These are phyloP conservation scores for Drosophila oshimai DNA, from an alignment of 1,140 invertebrate genomes.

Conservation along the genomic window DNA sequence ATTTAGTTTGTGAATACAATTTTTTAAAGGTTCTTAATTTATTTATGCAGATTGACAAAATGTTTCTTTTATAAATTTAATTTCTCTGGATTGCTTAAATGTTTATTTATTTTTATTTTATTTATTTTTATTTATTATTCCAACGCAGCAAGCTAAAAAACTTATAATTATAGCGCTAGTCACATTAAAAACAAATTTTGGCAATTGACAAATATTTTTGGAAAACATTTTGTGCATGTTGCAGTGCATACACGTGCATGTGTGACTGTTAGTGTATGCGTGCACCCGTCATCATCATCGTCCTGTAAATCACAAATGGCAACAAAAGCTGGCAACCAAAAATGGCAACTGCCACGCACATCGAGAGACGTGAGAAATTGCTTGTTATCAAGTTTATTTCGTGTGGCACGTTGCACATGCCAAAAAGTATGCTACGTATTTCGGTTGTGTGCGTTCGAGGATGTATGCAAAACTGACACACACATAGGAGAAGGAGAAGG, in stretches of 20 bases:
- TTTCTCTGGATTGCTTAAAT: no score
- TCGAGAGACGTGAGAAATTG: conserved; percentile 77
- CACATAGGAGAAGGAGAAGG: neutral
- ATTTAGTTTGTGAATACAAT: no score
- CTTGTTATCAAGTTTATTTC: conserved; percentile 81
- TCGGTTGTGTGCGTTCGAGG: neutral
- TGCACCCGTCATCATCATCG: conserved; percentile 6
- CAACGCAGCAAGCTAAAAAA: no score
- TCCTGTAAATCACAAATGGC: neutral
- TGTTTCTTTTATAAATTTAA: no score
- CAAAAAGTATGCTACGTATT: conserved; percentile 72
- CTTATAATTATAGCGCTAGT: no score
- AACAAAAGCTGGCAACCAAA: conserved; percentile 29
- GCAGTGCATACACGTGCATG: conserved; percentile 1
- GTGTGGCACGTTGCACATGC: conserved; percentile 66
- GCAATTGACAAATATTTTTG: no score
- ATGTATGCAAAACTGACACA: conserved; percentile 47
- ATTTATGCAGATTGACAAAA: no score
- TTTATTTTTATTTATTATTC: no score
- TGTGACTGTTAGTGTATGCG: conserved; percentile 8
- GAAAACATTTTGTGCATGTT: neutral
- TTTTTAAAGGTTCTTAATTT: no score
- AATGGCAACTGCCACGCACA: conserved; percentile 55
- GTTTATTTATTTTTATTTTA: no score
- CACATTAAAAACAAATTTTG: no score